Evolutionary conservation across 2,113 vertebrate genomes (phyloP).

Genomic region (Centropus bengalensis): DNA sequence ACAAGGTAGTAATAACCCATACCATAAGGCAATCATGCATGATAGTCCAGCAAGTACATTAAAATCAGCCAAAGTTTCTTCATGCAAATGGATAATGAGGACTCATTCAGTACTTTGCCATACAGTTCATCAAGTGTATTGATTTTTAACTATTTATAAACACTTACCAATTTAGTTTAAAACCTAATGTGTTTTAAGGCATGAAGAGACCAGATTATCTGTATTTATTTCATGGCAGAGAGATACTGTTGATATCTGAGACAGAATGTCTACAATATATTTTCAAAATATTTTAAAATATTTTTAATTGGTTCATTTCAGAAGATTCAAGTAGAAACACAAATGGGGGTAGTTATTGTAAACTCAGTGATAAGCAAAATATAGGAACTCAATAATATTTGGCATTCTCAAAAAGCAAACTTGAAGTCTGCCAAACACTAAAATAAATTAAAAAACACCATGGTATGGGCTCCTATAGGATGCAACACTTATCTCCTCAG

Average conservation of each 20-base stretch:
- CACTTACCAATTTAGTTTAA: not conserved
- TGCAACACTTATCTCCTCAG: not conserved
- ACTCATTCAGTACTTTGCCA: not conserved
- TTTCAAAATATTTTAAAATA: not conserved
- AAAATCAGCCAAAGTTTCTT: not conserved
- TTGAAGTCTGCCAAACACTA: not conserved
- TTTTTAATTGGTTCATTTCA: not conserved
- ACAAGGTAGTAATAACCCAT: not conserved
- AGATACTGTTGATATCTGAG: not conserved
- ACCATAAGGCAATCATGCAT: not conserved
- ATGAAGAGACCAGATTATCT: not conserved
- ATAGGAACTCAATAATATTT: not conserved
- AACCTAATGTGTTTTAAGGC: not conserved
- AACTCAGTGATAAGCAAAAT: constrained; percentile 3
- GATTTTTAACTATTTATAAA: not conserved
- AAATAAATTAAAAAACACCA: not conserved
- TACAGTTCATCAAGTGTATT: not conserved
- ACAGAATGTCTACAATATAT: not conserved
- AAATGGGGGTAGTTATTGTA: not conserved
- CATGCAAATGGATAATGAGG: not conserved
- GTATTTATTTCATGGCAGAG: not conserved
- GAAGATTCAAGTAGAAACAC: not conserved
- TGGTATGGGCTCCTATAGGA: not conserved
- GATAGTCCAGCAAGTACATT: not conserved
- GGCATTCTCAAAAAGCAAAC: not conserved